Conservation (phyloP, 2,797 vertebrate species). For the Tadarida brasiliensis region DNA sequence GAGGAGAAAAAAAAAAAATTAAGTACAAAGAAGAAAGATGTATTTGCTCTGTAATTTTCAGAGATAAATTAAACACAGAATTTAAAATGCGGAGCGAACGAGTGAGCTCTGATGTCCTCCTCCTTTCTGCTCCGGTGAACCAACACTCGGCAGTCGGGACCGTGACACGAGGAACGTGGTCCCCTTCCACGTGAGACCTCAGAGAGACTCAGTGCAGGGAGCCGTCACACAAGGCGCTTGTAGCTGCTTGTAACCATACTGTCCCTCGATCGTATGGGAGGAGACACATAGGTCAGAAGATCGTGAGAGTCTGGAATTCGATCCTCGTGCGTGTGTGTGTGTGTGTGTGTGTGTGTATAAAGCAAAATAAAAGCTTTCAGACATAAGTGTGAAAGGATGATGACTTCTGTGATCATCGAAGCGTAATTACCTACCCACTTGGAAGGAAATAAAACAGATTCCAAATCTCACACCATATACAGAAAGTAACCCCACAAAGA, state of each 20-base stretch:
- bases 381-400: not conserved
- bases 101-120: not conserved
- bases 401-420: not conserved
- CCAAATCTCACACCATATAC: not conserved
- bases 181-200: not conserved
- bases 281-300: not conserved
- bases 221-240: not conserved
- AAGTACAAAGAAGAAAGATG: not conserved
- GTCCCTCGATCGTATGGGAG: not conserved
- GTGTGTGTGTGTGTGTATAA: not conserved
- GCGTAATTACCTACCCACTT: not conserved
- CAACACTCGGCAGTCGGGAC: not conserved
- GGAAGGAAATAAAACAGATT: not conserved
- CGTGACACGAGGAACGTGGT: too few relatives aligned
- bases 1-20: too few relatives aligned
- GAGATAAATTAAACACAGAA: not conserved
- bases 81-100: not conserved
- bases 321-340: not conserved
- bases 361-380: not conserved
- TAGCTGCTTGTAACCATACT: not conserved
- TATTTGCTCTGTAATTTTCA: not conserved
- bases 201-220: not conserved
- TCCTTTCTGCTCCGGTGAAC: not conserved
- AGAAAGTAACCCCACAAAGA: not conserved
- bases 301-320: not conserved